A percentile compares a stretch with the other conserved stretches of the same genome.
phyloP scores from a whole-genome alignment of 2,113 vertebrate genomes.

The Pluvianellus socialis region DNA sequence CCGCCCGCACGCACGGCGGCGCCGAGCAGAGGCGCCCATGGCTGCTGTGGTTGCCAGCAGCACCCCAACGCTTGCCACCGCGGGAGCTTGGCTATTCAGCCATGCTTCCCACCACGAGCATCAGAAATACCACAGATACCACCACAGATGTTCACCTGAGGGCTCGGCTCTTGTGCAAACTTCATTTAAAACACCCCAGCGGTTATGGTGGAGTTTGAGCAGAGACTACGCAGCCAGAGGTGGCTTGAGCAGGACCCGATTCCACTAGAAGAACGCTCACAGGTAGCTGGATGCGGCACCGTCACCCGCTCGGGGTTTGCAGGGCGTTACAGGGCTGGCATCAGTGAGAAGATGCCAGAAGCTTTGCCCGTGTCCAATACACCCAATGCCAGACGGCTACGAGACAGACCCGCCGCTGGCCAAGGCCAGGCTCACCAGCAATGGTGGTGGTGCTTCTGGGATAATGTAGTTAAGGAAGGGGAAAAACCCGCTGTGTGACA shows the following conservation, averaged over 20 bases:
- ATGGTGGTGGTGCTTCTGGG: not conserved
- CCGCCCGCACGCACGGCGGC: accelerated
- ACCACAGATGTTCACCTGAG: accelerated
- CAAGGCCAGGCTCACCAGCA: not conserved
- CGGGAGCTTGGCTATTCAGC: too few relatives aligned
- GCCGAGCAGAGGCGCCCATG: accelerated
- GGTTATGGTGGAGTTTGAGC: not conserved
- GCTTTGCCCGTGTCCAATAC: not conserved
- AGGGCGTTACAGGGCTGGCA: not conserved
- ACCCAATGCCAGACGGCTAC: not conserved
- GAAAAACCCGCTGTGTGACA: not conserved
- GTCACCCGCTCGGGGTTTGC: not conserved
- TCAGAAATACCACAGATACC: accelerated
- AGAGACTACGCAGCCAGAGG: not conserved
- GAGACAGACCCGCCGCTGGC: not conserved
- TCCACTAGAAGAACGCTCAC: not conserved
- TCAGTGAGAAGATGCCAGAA: not conserved
- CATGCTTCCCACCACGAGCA: accelerated
- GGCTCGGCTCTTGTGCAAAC: not conserved
- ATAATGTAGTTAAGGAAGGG: not conserved
- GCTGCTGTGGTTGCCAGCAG: not conserved
- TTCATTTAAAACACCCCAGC: not conserved
- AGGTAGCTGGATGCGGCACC: accelerated
- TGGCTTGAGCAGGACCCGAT: accelerated
- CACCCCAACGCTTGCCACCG: not conserved